These are phyloP conservation scores for Lucilia cuprina DNA, from an alignment of 1,140 invertebrate species.

Conservation along the genomic window DNA sequence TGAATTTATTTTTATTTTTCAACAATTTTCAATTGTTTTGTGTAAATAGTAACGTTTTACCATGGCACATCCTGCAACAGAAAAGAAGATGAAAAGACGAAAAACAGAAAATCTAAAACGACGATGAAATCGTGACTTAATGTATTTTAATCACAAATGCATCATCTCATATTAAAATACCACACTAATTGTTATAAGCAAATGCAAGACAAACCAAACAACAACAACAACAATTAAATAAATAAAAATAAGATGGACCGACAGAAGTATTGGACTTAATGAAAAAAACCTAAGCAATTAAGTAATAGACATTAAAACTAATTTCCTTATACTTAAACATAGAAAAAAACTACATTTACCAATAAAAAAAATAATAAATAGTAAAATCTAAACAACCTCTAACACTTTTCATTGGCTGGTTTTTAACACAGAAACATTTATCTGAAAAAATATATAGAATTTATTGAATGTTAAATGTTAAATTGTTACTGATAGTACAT, in stretches of 20 bases:
- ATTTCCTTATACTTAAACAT: neutral
- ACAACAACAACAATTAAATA: neutral
- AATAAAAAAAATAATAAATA: neutral
- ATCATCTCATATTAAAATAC: slow-evolving; percentile 17
- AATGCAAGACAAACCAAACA: neutral
- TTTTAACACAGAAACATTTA: too few relatives aligned
- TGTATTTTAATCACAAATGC: slow-evolving; percentile 9
- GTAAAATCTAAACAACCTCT: too few relatives aligned
- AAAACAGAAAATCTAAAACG: neutral
- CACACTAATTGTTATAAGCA: slow-evolving; percentile 6
- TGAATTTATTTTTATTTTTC: neutral
- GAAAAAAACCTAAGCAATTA: neutral
- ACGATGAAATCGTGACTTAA: slow-evolving; percentile 6
- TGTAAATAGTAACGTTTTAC: neutral
- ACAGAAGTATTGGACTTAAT: neutral
- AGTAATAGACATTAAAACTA: slow-evolving; percentile 9
- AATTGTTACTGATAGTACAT: neutral
- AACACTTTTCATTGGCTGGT: neutral
- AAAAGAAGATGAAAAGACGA: neutral
- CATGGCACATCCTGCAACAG: neutral
- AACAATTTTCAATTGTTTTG: neutral
- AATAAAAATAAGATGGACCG: neutral
- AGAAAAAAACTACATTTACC: neutral
- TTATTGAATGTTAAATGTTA: slow-evolving; percentile 13
- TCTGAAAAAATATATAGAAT: neutral